Evolutionary conservation across 2,888 invertebrate species (phyloP), one percentile per base, ranked within the genome.

Genomic region (Sesia bembeciformis): DNA sequence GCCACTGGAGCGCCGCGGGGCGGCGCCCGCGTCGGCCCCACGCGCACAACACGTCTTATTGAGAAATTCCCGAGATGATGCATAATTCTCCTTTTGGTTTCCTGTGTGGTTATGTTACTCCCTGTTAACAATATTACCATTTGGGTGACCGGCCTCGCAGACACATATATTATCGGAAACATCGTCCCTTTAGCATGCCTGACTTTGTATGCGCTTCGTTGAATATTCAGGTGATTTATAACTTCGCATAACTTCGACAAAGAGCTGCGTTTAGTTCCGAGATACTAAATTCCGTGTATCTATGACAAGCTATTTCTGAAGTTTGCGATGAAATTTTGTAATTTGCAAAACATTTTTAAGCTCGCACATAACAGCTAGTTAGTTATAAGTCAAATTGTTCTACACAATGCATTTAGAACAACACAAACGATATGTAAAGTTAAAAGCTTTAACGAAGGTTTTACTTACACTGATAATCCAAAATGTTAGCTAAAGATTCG

Each of bases 111-210:
- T 81, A 81, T 82, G 82, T 82, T 78, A 82, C 81, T 84, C 80
- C 84, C 80, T 82, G 86, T 88, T 88, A 88, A 88, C 86, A 81
- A 81, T 81, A 88, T 87, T 86, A 86, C 83, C 77, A 81, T 86
- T 86, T 81, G 78, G 78, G 84, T 81, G 81, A 80, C 81, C 75
- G 74, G 58, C 62, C 64, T 56, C 71, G 70, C 79, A 78, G 84
- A 83, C 84, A 80, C 82, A 81, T 86, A 84, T 81, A 75, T 85
- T 83, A 85, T 80, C 74, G 65, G 66, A 60, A 62, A 63, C 66
- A 63, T 67, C 55, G 65, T 70, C 67, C 64, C 61, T 67, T 63
- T 64, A 63, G 66, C 63, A 62, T 60, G 67, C 56, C 67, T 61
- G 68, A 65, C 65, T 70, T 70, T 67, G 69, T 68, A 57, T 64